A percentile compares a stretch with the other conserved stretches of the same genome.
Conservation (phyloP, 2,888 invertebrate species). For the Prosopocoilus inquinatus region DNA sequence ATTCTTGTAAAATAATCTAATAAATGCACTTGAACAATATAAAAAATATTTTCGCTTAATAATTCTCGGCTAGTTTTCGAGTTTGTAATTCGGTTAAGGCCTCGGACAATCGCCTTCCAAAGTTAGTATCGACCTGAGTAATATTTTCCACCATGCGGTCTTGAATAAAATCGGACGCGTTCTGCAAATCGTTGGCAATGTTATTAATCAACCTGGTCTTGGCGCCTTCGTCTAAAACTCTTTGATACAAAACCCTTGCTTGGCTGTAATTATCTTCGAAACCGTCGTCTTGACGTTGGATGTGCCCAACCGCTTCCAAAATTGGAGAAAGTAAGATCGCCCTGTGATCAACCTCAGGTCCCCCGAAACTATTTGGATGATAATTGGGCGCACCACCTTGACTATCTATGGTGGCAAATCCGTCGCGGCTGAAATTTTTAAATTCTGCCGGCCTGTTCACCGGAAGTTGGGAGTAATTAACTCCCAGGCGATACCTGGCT, state of each 20-base stretch:
- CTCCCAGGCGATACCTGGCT: slow-evolving; percentile 85
- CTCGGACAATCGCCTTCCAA: slow-evolving; percentile 70
- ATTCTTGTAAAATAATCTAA: too few relatives aligned
- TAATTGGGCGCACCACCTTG: slow-evolving; percentile 94
- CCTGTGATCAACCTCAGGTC: slow-evolving; percentile 71
- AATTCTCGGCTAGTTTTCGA: too few relatives aligned
- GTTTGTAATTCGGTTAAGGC: slow-evolving; percentile 10
- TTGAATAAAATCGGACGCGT: slow-evolving; percentile 82
- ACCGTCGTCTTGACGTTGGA: slow-evolving; percentile 74
- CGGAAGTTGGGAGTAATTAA: slow-evolving; percentile 88
- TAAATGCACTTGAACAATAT: too few relatives aligned
- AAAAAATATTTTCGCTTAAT: too few relatives aligned
- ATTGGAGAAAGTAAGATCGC: slow-evolving; percentile 61
- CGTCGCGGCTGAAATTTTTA: slow-evolving; percentile 86
- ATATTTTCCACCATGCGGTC: slow-evolving; percentile 83
- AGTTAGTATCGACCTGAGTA: slow-evolving; percentile 73
- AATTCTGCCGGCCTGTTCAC: slow-evolving; percentile 88
- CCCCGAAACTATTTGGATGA: slow-evolving; percentile 93
- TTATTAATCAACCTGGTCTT: slow-evolving; percentile 74
- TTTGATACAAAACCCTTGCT: slow-evolving; percentile 75
- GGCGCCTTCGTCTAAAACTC: slow-evolving; percentile 73
- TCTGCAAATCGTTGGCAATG: slow-evolving; percentile 72
- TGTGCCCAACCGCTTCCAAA: slow-evolving; percentile 67
- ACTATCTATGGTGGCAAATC: slow-evolving; percentile 72
- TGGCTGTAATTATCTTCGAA: slow-evolving; percentile 88